Evolutionary conservation across 2,888 invertebrate species (phyloP).

Genomic region (Lasioglossum pauxillum): DNA sequence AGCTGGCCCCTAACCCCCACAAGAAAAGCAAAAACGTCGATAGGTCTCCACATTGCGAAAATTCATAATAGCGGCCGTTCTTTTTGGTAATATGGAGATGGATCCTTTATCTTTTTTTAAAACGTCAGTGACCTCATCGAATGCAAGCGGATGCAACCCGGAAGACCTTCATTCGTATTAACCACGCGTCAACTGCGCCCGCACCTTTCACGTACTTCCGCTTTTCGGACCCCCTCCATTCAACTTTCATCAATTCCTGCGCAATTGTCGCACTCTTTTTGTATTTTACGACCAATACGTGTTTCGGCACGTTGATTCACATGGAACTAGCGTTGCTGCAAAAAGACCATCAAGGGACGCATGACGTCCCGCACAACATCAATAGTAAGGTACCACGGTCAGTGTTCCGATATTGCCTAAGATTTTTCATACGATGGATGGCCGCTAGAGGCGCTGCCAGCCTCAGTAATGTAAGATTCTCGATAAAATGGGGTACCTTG

Average conservation of each 20-base stretch:
- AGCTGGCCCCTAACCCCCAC: neutral
- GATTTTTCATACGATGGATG: too few relatives aligned
- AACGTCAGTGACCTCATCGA: constrained; percentile 14
- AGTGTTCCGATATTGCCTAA: too few relatives aligned
- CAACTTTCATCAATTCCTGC: neutral
- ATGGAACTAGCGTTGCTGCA: too few relatives aligned
- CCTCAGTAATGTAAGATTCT: too few relatives aligned
- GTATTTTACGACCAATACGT: neutral
- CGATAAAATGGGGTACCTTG: too few relatives aligned
- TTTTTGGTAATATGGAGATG: neutral
- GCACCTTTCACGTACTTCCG: constrained; percentile 3
- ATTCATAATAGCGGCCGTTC: neutral
- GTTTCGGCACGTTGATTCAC: neutral
- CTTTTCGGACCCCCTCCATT: neutral
- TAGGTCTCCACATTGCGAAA: neutral
- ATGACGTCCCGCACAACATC: too few relatives aligned
- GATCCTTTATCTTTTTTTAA: neutral
- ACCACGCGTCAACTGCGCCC: neutral
- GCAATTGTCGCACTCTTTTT: neutral
- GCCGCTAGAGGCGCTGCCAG: too few relatives aligned
- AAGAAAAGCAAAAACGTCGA: neutral
- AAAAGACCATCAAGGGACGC: neutral
- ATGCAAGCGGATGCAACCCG: neutral
- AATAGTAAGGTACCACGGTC: too few relatives aligned
- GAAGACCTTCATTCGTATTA: neutral